These are phyloP conservation scores for Mythimna pallens DNA, from an alignment of 2,888 invertebrate species.

Conservation along the genomic window DNA sequence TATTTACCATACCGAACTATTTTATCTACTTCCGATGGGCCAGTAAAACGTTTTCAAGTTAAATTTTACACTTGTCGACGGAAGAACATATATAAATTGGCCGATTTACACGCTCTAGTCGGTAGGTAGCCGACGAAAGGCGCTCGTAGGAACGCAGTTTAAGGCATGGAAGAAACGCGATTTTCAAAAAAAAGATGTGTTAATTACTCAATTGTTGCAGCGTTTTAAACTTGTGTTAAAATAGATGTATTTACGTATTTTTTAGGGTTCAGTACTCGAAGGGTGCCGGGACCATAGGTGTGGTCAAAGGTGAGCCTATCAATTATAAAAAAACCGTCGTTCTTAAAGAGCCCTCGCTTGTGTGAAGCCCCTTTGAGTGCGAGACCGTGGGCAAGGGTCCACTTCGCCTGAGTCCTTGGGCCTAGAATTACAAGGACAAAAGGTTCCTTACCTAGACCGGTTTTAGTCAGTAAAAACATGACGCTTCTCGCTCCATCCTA, in stretches of 20 bases:
- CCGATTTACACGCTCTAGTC: slow-evolving; percentile 75
- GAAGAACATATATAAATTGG: slow-evolving; percentile 79
- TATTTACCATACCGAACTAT: slow-evolving; percentile 71
- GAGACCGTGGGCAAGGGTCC: too few relatives aligned
- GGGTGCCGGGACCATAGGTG: too few relatives aligned
- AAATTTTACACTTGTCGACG: slow-evolving; percentile 78
- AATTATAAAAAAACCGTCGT: too few relatives aligned
- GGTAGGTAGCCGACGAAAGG: slow-evolving; percentile 66
- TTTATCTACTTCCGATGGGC: slow-evolving; percentile 75
- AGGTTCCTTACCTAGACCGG: too few relatives aligned
- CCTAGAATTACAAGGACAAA: too few relatives aligned
- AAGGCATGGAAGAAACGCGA: slow-evolving; percentile 32
- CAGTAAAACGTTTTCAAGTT: slow-evolving; percentile 78
- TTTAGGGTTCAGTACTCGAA: background rate
- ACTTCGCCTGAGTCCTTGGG: too few relatives aligned
- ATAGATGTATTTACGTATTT: background rate
- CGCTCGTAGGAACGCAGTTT: slow-evolving; percentile 57
- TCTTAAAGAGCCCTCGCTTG: too few relatives aligned
- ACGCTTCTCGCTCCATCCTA: too few relatives aligned
- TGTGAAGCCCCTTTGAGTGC: too few relatives aligned
- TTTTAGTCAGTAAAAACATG: too few relatives aligned
- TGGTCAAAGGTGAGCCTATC: too few relatives aligned
- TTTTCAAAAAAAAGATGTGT: background rate
- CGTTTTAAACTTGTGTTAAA: background rate
- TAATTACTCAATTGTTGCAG: too few relatives aligned